Base-by-base conservation (phyloP, 2,113 vertebrate species). In the Neopipo cinnamomea region DNA sequence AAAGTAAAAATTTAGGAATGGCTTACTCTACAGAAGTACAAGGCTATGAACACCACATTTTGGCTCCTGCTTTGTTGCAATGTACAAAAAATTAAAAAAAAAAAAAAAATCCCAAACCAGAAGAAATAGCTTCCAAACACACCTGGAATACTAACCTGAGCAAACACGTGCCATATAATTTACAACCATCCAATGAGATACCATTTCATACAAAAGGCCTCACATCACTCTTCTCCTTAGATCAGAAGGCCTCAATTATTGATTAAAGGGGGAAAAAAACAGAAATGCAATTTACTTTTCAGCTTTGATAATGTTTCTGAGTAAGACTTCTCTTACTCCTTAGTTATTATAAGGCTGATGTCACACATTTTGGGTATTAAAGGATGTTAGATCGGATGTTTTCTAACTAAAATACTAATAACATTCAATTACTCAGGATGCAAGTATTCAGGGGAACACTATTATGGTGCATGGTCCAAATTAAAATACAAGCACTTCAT, bases 281-380 rank as follows among this genome's bases (percentile, higher is more conserved):
- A 85, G 39, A 95, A 93, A 75, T 31, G 44, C 21, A 75, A 77
- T 75, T 78, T 84, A 52, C 23, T 85, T 82, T 73, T 56, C 66
- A 87, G 85, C 70, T 95, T 94, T 82, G 80, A 92, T 70, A n/a
- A 9, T 39, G 37, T 39, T 94, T 87, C 86, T 75, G 28, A 88
- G 46, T 39, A 33, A 89, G 56, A 33, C 22, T 71, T 71, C 33
- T 65, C 31, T 62, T 71, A 68, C 35, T 49, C 76, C 62, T 61
- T 44, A 49, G 20, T 73, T 74, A 24, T 8, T 58, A 67, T 27
- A 58, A 65, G 79, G 52, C 13, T 50, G 47, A 7, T 28, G 47
- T n/a, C 27, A 86, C 17, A 55, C 16, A 63, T 50, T 41, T 55
- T 70, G 0, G 3, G 15, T 59, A 65, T 83, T 74, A 72, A 61